A percentile compares a stretch with the other conserved stretches of the same genome.
phyloP scores from a whole-genome alignment of 2,113 vertebrate genomes.

The Ctenomys sociabilis region DNA sequence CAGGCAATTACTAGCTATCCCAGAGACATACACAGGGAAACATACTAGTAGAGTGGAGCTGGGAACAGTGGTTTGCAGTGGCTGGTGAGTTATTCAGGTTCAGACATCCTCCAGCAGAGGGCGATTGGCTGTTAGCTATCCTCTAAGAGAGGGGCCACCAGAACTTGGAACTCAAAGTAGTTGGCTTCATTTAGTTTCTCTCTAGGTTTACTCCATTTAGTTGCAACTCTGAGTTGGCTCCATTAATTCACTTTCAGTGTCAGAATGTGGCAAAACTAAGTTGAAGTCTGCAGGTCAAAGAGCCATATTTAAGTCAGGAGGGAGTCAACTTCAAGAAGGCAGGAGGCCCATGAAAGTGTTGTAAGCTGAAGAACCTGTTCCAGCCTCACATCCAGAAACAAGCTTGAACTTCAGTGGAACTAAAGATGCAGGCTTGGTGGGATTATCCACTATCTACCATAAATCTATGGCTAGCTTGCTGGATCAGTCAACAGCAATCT shows the following conservation, averaged over 20 bases:
- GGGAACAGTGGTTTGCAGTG: background rate
- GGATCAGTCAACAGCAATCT: background rate
- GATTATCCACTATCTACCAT: background rate
- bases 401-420: background rate
- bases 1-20: background rate
- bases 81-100: background rate
- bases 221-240: too few species aligned
- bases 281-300: background rate
- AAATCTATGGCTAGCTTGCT: background rate
- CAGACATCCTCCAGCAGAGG: background rate
- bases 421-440: background rate
- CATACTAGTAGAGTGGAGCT: background rate
- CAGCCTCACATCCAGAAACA: background rate
- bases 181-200: background rate
- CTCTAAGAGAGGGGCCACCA: background rate
- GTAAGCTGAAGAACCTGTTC: background rate
- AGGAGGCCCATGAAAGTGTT: background rate
- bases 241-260: background rate
- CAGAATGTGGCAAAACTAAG: background rate
- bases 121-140: background rate
- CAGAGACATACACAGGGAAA: background rate
- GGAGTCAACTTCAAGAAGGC: background rate
- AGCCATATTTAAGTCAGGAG: background rate
- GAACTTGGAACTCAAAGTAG: background rate
- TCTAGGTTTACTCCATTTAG: background rate